These are phyloP conservation scores for Malthinus flaveolus DNA, from an alignment of 2,888 invertebrate species.

Conservation along the genomic window DNA sequence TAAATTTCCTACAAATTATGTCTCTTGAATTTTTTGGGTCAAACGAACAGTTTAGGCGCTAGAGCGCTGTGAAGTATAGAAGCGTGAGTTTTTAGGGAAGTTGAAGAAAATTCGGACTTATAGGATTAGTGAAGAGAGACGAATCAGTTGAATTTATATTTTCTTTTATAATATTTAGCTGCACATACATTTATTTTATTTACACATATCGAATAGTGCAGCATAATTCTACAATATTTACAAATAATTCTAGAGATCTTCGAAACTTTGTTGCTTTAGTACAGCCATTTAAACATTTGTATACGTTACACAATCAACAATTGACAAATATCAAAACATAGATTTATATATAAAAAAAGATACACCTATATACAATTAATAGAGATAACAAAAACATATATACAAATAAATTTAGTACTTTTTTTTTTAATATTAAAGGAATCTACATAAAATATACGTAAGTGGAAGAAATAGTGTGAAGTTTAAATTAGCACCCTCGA, in stretches of 20 bases:
- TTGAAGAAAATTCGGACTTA: too few relatives aligned
- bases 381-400: slow-evolving; percentile 3
- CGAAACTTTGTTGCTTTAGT: slow-evolving; percentile 22
- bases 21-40: too few relatives aligned
- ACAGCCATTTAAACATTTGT: slow-evolving; percentile 27
- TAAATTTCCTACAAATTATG: too few relatives aligned
- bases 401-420: slow-evolving; percentile 7
- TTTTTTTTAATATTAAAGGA: slow-evolving; percentile 3
- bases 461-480: slow-evolving; percentile 7
- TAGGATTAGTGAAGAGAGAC: too few relatives aligned
- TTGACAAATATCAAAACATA: slow-evolving; percentile 18
- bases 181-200: slow-evolving; percentile 29
- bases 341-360: slow-evolving; percentile 23
- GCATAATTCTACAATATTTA: slow-evolving; percentile 25
- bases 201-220: slow-evolving; percentile 25
- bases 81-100: too few relatives aligned
- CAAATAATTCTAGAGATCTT: slow-evolving; percentile 28
- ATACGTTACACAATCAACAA: slow-evolving; percentile 17
- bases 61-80: too few relatives aligned
- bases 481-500: slow-evolving; percentile 4
- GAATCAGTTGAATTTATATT: too few relatives aligned
- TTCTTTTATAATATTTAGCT: slow-evolving; percentile 8
- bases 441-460: slow-evolving; percentile 1
- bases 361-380: slow-evolving; percentile 12
- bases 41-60: too few relatives aligned